Evolutionary conservation across 1,140 invertebrate species (phyloP).

Genomic region (Amphibalanus amphitrite): DNA sequence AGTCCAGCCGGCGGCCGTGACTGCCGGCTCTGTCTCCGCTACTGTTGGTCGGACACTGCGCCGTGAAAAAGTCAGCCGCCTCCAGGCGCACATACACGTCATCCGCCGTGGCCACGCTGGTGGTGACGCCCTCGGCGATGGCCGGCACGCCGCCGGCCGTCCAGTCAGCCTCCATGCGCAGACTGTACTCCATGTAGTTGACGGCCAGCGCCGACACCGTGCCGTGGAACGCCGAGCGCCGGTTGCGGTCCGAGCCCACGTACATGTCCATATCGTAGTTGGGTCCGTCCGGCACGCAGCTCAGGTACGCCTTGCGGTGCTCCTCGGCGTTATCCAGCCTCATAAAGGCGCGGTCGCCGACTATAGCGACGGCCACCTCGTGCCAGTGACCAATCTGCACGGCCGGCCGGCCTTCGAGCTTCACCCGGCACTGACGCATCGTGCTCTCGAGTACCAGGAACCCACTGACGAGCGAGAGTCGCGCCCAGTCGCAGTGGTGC

Average conservation of each 20-base stretch:
- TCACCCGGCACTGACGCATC: not conserved
- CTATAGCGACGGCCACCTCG: not conserved
- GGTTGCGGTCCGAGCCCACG: not conserved
- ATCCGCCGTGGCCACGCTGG: not conserved
- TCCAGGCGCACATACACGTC: not conserved
- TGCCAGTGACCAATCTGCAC: not conserved
- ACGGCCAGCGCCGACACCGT: not conserved
- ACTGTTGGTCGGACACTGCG: not conserved
- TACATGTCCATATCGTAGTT: conserved; percentile 2
- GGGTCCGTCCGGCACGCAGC: not conserved
- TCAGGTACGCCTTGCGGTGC: not conserved
- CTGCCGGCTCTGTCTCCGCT: too few species aligned
- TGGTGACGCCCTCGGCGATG: not conserved
- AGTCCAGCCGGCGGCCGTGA: not conserved
- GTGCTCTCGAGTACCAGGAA: not conserved
- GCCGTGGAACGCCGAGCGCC: not conserved
- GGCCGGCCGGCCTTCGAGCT: not conserved
- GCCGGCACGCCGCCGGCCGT: not conserved
- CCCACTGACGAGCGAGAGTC: not conserved
- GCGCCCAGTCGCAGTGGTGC: conserved; percentile 38
- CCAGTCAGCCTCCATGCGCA: not conserved
- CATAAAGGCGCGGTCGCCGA: not conserved
- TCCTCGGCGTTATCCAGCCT: not conserved
- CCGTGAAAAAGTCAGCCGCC: not conserved
- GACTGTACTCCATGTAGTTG: not conserved